Conservation (phyloP, 2,888 invertebrate genomes). For the Liposcelis brunnea region DNA sequence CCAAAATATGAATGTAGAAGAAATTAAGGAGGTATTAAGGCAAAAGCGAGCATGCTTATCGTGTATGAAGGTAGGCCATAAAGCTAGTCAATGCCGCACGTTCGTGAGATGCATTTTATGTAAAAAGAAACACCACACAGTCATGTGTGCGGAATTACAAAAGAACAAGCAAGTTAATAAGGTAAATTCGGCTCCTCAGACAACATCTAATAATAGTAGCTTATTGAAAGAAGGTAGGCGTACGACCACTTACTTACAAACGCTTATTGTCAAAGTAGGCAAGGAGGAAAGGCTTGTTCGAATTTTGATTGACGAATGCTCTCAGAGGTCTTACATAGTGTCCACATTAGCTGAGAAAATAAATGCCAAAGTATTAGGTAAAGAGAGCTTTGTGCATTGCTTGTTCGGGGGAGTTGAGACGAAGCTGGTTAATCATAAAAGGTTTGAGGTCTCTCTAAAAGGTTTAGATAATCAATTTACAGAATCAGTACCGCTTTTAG, state of each 20-base stretch:
- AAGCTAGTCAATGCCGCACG: no score
- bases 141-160: no score
- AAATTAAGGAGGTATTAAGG: background rate
- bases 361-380: no score
- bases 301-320: background rate
- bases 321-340: background rate
- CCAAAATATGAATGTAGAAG: background rate
- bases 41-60: background rate
- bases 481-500: background rate
- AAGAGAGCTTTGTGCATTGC: background rate
- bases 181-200: no score
- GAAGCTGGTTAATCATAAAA: background rate
- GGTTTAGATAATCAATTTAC: background rate
- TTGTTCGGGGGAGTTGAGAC: background rate
- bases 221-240: no score
- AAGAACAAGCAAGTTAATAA: no score
- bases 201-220: no score
- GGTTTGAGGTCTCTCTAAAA: background rate
- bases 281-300: no score
- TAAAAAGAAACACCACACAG: no score
- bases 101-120: no score
- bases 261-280: no score
- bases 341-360: background rate
- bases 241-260: no score
- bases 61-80: background rate